phyloP scores from a whole-genome alignment of 2,888 invertebrate species.

The Rotaria magnacalcarata region DNA sequence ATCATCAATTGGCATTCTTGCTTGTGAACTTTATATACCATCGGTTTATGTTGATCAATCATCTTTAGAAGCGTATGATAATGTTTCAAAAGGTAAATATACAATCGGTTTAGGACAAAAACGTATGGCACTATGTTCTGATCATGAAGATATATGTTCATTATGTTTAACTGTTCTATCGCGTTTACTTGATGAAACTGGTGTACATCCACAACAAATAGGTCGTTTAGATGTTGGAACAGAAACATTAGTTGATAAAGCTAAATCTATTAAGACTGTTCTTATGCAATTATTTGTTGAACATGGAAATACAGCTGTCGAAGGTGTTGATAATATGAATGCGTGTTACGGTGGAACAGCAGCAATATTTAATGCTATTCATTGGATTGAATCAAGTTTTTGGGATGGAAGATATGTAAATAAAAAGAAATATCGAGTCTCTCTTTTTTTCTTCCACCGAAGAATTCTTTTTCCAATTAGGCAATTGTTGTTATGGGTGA shows the following conservation, averaged over 20 bases:
- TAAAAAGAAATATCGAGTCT: background rate
- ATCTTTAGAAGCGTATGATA: conserved; percentile 72
- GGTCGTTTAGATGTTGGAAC: conserved; percentile 94
- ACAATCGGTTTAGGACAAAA: conserved; percentile 89
- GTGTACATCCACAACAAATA: conserved; percentile 72
- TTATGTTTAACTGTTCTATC: conserved; percentile 85
- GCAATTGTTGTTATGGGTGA: conserved; percentile 91
- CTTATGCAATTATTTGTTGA: conserved; percentile 92
- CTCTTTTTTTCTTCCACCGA: background rate
- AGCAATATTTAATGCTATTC: conserved; percentile 86
- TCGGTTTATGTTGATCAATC: conserved; percentile 86
- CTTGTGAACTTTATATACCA: conserved; percentile 88
- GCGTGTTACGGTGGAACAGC: conserved; percentile 98
- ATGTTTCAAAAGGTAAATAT: conserved; percentile 74
- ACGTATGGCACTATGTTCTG: conserved; percentile 92
- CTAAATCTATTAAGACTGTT: conserved; percentile 92
- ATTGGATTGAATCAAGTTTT: conserved; percentile 94
- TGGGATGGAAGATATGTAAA: conserved; percentile 75
- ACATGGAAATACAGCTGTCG: conserved; percentile 79
- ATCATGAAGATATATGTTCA: conserved; percentile 92
- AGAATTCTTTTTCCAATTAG: background rate
- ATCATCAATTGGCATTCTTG: conserved; percentile 76
- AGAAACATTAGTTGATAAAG: conserved; percentile 95
- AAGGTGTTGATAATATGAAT: conserved; percentile 93
- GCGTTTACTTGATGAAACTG: conserved; percentile 73